Evolutionary conservation across 2,797 vertebrate genomes (phyloP).

Genomic region (Ambastaia sidthimunki): DNA sequence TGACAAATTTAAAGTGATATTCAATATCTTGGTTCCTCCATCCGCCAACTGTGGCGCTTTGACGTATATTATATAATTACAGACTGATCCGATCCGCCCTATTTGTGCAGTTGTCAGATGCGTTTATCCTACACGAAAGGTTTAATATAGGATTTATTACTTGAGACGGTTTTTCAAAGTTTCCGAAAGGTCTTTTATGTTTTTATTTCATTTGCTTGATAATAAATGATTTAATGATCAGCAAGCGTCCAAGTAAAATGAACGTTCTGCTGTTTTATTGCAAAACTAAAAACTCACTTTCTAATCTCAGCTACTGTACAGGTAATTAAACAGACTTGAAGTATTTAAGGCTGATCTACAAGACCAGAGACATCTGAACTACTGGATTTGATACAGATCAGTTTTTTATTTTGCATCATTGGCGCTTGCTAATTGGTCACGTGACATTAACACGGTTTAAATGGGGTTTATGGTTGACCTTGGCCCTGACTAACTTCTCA

Average conservation of each 20-base stretch:
- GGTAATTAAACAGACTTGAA: not conserved
- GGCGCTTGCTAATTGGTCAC: not conserved
- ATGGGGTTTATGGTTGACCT: not conserved
- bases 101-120: constrained; percentile 15
- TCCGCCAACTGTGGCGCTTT: constrained; percentile 54
- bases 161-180: not conserved
- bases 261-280: no score
- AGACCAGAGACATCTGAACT: not conserved
- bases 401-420: not conserved
- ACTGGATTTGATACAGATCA: not conserved
- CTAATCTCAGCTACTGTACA: not conserved
- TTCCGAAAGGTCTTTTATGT: not conserved
- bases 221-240: no score
- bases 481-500: not conserved
- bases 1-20: constrained; percentile 62
- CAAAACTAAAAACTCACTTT: no score
- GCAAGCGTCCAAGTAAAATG: no score
- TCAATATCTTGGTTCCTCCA: constrained; percentile 55
- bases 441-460: not conserved
- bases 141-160: no score
- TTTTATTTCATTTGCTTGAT: no score
- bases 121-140: not conserved
- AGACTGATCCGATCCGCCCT: constrained; percentile 56
- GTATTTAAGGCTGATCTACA: no score
- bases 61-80: constrained; percentile 68